phyloP scores from a whole-genome alignment of 2,888 invertebrate genomes.

The Archips crataeganus region DNA sequence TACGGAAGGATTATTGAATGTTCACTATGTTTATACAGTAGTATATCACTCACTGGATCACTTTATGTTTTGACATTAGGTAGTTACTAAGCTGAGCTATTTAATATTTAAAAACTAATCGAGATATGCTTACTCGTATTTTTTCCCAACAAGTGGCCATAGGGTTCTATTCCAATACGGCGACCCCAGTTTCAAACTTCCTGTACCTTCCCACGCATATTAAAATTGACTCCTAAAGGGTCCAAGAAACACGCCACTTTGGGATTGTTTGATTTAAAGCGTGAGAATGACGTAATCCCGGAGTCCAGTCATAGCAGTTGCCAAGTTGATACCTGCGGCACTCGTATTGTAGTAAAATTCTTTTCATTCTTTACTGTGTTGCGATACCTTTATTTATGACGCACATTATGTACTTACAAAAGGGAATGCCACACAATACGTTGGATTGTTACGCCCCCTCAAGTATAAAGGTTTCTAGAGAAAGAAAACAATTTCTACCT shows the following conservation, averaged over 20 bases:
- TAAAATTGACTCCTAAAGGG: neutral
- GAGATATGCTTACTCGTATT: too few relatives aligned
- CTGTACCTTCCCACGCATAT: neutral
- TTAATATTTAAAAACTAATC: too few relatives aligned
- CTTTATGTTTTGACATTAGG: too few relatives aligned
- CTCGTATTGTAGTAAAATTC: constrained; percentile 13
- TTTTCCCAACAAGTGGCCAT: too few relatives aligned
- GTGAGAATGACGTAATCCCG: neutral
- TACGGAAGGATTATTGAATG: too few relatives aligned
- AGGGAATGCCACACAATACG: constrained; percentile 22
- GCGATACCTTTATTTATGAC: constrained; percentile 8
- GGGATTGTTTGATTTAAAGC: neutral
- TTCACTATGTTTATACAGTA: too few relatives aligned
- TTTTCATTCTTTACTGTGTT: constrained; percentile 21
- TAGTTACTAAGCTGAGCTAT: too few relatives aligned
- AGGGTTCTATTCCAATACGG: neutral
- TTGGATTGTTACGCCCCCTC: constrained; percentile 29
- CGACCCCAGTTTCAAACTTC: neutral
- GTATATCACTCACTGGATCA: too few relatives aligned
- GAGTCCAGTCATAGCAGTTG: neutral
- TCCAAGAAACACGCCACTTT: neutral
- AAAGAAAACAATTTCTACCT: constrained; percentile 35
- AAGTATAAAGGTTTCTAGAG: constrained; percentile 16
- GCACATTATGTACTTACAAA: constrained; percentile 24
- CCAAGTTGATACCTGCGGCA: neutral